phyloP scores from a whole-genome alignment of 2,888 invertebrate species.

The Cecidostiba fungosa region DNA sequence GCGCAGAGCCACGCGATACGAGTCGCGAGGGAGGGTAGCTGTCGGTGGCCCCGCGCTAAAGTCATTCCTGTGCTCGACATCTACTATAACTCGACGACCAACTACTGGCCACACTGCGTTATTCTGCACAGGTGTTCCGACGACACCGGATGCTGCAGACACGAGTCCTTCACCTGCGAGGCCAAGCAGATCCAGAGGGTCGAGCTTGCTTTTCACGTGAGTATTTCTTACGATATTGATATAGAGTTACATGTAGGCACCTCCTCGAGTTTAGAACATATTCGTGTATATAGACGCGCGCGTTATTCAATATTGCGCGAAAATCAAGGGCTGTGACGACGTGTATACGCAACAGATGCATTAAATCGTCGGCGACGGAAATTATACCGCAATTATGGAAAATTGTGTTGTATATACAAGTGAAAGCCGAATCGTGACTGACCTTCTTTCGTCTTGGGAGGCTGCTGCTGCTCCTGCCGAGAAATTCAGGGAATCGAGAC shows the following conservation, averaged over 20 bases:
- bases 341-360: not conserved
- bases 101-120: conserved; percentile 92
- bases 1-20: conserved; percentile 79
- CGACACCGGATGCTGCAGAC: conserved; percentile 92
- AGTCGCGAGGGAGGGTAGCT: conserved; percentile 82
- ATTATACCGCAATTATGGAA: conserved; percentile 49
- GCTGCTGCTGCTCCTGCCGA: not conserved
- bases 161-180: conserved; percentile 87
- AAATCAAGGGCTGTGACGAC: not conserved
- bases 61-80: conserved; percentile 88
- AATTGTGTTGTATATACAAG: conserved; percentile 26
- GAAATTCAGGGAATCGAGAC: conserved; percentile 57
- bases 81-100: conserved; percentile 86
- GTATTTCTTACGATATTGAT: conserved; percentile 78
- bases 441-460: conserved; percentile 49
- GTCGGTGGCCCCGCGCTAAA: conserved; percentile 87
- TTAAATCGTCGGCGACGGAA: conserved; percentile 39
- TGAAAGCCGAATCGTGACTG: conserved; percentile 55
- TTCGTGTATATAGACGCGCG: not conserved
- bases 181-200: conserved; percentile 88
- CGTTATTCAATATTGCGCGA: not conserved
- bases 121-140: conserved; percentile 92
- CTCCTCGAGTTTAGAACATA: not conserved
- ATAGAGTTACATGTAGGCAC: too few relatives aligned
- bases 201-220: conserved; percentile 90